Base-by-base conservation (phyloP, 2,797 vertebrate species). In the Poeciliopsis turneri region DNA sequence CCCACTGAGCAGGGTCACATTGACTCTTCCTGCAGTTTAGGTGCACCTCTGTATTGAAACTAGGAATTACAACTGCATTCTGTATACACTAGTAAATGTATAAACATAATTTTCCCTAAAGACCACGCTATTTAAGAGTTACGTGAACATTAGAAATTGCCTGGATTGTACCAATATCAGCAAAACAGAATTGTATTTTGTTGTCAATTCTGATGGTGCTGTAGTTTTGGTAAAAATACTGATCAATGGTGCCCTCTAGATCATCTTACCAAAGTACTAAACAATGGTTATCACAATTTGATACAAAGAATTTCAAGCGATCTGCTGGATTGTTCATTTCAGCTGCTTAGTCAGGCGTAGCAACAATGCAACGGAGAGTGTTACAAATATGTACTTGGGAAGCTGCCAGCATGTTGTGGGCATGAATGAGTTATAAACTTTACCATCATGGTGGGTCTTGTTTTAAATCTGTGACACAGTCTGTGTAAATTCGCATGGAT, bases 1-100 rank as follows among this genome's bases (percentile, higher is more conserved):
- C 85, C 88, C 82, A 89, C 74, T 90, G 91, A 94, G 84, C 78
- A 78, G 85, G 92, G 90, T 93, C 90, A 92, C 82, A 57, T 91
- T 93, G 85, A 93, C 90, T 88, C 89, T 83, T 90, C 75, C 85
- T 91, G 91, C 88, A 88, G 89, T 79, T 61, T 81, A 83, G 86
- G 82, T 84, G 74, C 76, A 57, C 74, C 47, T 70, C 55, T 68
- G 46, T 80, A 51, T 78, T 81, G 85, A 90, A 81, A 81, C 73
- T 43, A 43, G 78, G 53, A 70, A 8, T 12, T 20, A 23, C 36
- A 68, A 41, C 82, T 80, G 76, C 68, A 83, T 77, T 83, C 64
- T 72, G 25, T 33, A 71, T 69, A 85, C 33, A 23, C 36, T 39
- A 41, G 11, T 3, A 68, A 39, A 68, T 68, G 33, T 41, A 41